A percentile compares a stretch with the other conserved stretches of the same genome.
These are phyloP conservation scores for Emys orbicularis DNA, from an alignment of 2,797 vertebrate species.

Conservation along the genomic window DNA sequence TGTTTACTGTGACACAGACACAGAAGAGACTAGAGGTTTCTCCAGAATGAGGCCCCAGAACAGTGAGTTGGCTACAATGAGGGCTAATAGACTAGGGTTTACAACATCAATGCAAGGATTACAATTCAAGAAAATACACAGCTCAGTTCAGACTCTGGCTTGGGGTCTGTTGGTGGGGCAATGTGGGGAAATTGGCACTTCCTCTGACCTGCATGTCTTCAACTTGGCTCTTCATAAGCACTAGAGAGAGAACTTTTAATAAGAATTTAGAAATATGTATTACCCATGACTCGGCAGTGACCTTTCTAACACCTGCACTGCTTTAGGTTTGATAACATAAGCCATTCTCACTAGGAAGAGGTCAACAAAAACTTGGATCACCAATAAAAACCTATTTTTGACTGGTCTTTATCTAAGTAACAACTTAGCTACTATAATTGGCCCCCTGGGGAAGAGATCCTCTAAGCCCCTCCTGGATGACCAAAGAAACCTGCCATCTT, in stretches of 20 bases:
- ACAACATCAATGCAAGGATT: background rate
- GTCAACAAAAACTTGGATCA: background rate
- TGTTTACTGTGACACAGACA: background rate
- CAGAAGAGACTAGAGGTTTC: background rate
- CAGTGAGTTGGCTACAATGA: rapidly evolving
- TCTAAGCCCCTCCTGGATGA: background rate
- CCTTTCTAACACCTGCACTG: background rate
- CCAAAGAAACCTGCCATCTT: background rate
- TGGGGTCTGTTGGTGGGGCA: background rate
- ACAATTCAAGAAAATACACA: rapidly evolving
- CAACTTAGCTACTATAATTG: background rate
- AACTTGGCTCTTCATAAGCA: rapidly evolving
- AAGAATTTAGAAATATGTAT: background rate
- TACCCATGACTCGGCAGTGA: background rate
- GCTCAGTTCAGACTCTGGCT: rapidly evolving
- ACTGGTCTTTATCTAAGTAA: background rate
- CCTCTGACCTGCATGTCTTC: background rate
- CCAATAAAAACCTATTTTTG: background rate
- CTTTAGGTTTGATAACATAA: background rate
- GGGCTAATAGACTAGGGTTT: background rate
- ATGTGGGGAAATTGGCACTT: rapidly evolving
- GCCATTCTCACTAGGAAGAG: background rate
- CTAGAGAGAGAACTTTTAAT: background rate
- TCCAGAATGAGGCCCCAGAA: rapidly evolving
- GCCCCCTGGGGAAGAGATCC: background rate